phyloP scores from a whole-genome alignment of 1,140 invertebrate genomes.

The Drosophila saltans region DNA sequence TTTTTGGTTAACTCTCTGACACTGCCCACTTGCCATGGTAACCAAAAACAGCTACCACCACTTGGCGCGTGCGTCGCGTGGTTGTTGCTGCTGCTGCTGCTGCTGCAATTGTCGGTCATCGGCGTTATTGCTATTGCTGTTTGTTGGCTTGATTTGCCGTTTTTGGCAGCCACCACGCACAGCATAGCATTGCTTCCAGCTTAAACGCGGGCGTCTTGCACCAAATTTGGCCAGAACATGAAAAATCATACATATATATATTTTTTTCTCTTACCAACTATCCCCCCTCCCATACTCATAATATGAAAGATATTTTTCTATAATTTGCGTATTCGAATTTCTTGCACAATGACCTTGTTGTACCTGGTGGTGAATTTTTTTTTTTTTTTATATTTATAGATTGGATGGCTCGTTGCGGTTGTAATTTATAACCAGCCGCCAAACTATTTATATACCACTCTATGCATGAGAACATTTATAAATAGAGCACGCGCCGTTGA shows the following conservation, averaged over 20 bases:
- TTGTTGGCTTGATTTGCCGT: slow-evolving; percentile 36
- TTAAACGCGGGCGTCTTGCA: slow-evolving; percentile 39
- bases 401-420: slow-evolving; percentile 53
- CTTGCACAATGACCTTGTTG: slow-evolving; percentile 73
- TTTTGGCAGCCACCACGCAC: slow-evolving; percentile 32
- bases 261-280: slow-evolving; percentile 21
- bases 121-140: slow-evolving; percentile 41
- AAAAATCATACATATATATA: slow-evolving; percentile 16
- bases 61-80: slow-evolving; percentile 77
- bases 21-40: slow-evolving; percentile 59
- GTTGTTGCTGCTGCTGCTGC: slow-evolving; percentile 39
- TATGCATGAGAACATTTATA: slow-evolving; percentile 59
- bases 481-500: slow-evolving; percentile 76
- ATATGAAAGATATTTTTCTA: too few relatives aligned
- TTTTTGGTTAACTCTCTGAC: slow-evolving; percentile 3
- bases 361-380: slow-evolving; percentile 18
- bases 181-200: not conserved
- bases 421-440: slow-evolving; percentile 76
- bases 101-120: slow-evolving; percentile 74
- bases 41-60: slow-evolving; percentile 49
- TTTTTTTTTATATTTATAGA: slow-evolving; percentile 56
- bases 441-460: slow-evolving; percentile 67
- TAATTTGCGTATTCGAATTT: slow-evolving; percentile 62
- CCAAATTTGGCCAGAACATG: slow-evolving; percentile 53
- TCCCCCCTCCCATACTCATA: too few relatives aligned